Base-by-base conservation (phyloP, 23 tunicate species). In the Halocynthia aurantium region DNA sequence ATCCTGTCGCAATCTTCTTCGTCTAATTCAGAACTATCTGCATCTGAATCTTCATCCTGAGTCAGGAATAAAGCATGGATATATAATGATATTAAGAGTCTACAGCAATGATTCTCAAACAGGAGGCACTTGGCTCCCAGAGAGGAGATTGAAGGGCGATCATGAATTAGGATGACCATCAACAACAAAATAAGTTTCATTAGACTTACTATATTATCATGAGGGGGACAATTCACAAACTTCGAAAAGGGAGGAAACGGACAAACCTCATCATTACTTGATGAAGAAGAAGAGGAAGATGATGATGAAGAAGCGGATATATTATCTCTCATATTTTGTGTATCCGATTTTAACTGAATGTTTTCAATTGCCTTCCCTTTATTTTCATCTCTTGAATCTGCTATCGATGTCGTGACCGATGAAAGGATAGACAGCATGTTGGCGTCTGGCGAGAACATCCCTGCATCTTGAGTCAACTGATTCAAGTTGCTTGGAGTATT, bases 21-120 rank as follows among this genome's bases (percentile, higher is more conserved):
- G 81, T 89, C 96, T 19, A 89, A 74, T 50, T 84, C 96, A n/a
- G 96, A 89, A 68, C 96, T 89, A 61, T 89, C 96, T 10, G 80
- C 96, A 49, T 84, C 96, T 18, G 87, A 83, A 63, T 88, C 87
- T 75, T 84, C 96, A 50, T 84, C 96, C 88, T 89, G 62, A 12
- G 40, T 20, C 6, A 60, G 17, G 18, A 60, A 15, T 15, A 31
- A 31, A 31, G 44, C 44, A 31, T 1, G 4, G 4, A 4, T 0
- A 1, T 31, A 0, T 4, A 31, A 31, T 31, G 44, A 31, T 31
- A 0, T 31, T 31, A 4, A 31, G 44, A 31, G 44, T 31, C 44
- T 31, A 31, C 1, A 31, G 44, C 44, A 31, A 31, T 31, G 44
- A 31, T 31, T 1, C 4, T 31, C 44, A 31, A 31, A 31, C 44